phyloP scores from a whole-genome alignment of 1,140 invertebrate species.

The Bombus turneri region DNA sequence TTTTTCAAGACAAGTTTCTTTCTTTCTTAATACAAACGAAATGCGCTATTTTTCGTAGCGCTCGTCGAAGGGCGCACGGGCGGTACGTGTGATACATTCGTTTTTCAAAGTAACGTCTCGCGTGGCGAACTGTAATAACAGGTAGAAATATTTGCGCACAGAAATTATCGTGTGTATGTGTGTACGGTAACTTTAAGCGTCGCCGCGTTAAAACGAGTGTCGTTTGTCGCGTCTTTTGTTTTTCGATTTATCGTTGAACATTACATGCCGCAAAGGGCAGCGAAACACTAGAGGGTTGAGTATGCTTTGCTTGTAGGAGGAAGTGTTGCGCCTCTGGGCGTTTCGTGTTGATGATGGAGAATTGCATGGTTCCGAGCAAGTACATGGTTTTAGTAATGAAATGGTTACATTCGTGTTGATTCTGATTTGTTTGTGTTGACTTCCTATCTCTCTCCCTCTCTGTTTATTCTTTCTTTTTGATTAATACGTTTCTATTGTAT shows the following conservation, averaged over 20 bases:
- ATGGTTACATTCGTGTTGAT: background rate
- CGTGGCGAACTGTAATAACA: background rate
- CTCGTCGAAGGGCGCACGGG: too few relatives aligned
- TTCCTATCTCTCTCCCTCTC: background rate
- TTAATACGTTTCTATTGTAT: background rate
- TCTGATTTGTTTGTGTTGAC: background rate
- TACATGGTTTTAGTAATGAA: background rate
- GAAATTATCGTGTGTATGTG: too few relatives aligned
- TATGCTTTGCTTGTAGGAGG: background rate
- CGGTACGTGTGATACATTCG: too few relatives aligned
- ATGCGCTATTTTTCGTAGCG: too few relatives aligned
- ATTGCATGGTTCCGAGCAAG: background rate
- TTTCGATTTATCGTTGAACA: background rate
- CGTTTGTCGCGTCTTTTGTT: constrained; percentile 1
- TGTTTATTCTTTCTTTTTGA: background rate
- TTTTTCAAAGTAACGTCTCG: background rate
- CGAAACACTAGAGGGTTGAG: background rate
- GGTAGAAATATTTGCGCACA: background rate
- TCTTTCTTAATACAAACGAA: too few relatives aligned
- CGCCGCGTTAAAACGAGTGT: background rate
- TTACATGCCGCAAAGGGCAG: background rate
- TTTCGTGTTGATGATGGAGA: background rate
- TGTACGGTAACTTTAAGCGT: background rate
- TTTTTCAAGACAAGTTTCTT: too few relatives aligned
- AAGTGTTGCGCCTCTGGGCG: background rate